Conservation (phyloP, 2,113 vertebrate genomes). For the Zootoca vivipara region DNA sequence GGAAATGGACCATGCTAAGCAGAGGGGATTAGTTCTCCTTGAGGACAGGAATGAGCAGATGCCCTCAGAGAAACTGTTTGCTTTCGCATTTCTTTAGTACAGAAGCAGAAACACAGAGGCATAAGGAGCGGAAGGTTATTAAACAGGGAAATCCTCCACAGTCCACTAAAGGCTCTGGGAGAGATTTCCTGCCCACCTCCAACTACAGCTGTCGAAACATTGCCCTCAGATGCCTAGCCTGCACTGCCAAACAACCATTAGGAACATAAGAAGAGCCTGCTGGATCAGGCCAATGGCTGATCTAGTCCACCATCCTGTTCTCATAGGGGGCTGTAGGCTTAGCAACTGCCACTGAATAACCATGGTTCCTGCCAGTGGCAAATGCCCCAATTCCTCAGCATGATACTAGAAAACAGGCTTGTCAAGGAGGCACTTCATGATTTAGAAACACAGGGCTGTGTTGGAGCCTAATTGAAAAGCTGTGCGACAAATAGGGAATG, state of each 20-base stretch:
- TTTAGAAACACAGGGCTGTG: not conserved
- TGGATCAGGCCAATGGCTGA: too few relatives aligned
- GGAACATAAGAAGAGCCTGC: too few relatives aligned
- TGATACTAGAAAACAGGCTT: not conserved
- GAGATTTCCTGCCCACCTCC: not conserved
- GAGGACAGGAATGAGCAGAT: constrained; percentile 25
- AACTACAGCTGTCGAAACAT: not conserved
- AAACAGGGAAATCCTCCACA: not conserved
- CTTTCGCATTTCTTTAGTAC: not conserved
- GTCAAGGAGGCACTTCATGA: not conserved
- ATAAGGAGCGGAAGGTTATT: not conserved
- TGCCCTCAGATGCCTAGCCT: not conserved
- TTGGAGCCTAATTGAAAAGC: not conserved
- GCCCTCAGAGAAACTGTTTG: not conserved
- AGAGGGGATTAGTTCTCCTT: constrained; percentile 32
- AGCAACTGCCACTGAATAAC: not conserved
- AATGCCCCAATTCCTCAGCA: not conserved
- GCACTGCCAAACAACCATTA: not conserved
- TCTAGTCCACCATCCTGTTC: too few relatives aligned
- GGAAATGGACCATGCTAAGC: not conserved
- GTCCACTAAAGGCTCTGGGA: not conserved
- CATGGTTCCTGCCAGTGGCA: not conserved
- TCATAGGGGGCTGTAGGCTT: too few relatives aligned
- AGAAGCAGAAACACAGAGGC: not conserved
- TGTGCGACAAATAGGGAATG: not conserved